These are phyloP conservation scores for Epinephelus fuscoguttatus DNA, from an alignment of 2,113 vertebrate species.

Conservation along the genomic window DNA sequence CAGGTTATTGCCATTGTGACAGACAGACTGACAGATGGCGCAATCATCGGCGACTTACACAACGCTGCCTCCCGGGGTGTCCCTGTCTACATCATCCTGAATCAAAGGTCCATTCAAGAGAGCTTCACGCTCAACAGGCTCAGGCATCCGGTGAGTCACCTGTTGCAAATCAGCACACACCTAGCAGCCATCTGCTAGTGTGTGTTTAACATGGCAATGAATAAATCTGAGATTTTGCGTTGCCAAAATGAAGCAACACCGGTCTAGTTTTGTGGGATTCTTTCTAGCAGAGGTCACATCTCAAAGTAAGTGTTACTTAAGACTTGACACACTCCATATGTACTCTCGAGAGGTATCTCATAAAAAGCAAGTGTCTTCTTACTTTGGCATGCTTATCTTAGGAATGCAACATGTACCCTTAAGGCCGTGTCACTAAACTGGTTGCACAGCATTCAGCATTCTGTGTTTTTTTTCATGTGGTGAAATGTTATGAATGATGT, in stretches of 20 bases:
- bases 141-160: conserved; percentile 82
- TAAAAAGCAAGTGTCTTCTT: not conserved
- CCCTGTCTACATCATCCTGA: conserved; percentile 90
- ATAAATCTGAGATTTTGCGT: not conserved
- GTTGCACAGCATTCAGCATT: conserved; percentile 77
- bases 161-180: conserved; percentile 32
- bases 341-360: not conserved
- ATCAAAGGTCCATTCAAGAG: conserved; percentile 78
- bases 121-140: conserved; percentile 72
- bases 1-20: conserved; percentile 91
- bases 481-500: not conserved
- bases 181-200: not conserved
- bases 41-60: conserved; percentile 86
- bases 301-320: not conserved
- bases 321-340: not conserved
- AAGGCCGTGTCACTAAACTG: conserved; percentile 51
- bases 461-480: not conserved
- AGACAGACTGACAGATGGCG: conserved; percentile 88
- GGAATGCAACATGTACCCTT: conserved; percentile 52
- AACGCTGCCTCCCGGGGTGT: conserved; percentile 82
- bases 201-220: not conserved
- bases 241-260: not conserved
- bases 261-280: not conserved
- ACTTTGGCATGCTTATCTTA: conserved; percentile 2
- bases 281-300: not conserved